These are phyloP conservation scores for Lepidonotus clava DNA, from an alignment of 2,888 invertebrate genomes.

Conservation along the genomic window DNA sequence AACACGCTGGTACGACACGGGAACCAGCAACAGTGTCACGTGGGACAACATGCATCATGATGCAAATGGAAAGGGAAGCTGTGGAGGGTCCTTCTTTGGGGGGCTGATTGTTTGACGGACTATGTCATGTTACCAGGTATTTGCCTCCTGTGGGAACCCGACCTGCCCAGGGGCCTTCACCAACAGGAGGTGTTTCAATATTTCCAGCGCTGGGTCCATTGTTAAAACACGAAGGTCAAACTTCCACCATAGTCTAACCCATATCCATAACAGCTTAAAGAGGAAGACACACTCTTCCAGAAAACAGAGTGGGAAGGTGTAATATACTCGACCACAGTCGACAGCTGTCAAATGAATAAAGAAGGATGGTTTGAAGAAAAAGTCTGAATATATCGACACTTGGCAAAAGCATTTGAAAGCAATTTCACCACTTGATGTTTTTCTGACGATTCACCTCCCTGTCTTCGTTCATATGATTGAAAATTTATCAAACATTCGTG, in stretches of 20 bases:
- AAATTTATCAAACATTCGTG: too few relatives aligned
- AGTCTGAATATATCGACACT: too few relatives aligned
- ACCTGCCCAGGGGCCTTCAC: neutral
- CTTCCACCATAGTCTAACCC: neutral
- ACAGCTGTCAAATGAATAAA: slow-evolving; percentile 1
- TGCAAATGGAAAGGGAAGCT: neutral
- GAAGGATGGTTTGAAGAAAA: too few relatives aligned
- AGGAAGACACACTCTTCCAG: neutral
- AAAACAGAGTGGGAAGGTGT: too few relatives aligned
- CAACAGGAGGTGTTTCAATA: neutral
- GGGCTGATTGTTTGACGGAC: neutral
- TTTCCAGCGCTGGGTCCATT: neutral
- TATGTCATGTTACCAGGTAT: neutral
- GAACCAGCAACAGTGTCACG: slow-evolving; percentile 1
- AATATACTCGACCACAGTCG: neutral
- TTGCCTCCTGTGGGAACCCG: slow-evolving; percentile 2
- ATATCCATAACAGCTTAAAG: neutral
- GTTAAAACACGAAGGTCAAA: neutral
- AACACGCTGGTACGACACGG: neutral
- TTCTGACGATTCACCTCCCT: too few relatives aligned
- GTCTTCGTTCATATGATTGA: too few relatives aligned
- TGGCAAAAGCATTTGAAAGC: too few relatives aligned
- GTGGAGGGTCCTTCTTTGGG: neutral
- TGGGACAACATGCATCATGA: neutral
- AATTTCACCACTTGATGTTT: too few relatives aligned